These are phyloP conservation scores for Athrips mouffetella DNA, from an alignment of 2,888 invertebrate genomes.

Conservation along the genomic window DNA sequence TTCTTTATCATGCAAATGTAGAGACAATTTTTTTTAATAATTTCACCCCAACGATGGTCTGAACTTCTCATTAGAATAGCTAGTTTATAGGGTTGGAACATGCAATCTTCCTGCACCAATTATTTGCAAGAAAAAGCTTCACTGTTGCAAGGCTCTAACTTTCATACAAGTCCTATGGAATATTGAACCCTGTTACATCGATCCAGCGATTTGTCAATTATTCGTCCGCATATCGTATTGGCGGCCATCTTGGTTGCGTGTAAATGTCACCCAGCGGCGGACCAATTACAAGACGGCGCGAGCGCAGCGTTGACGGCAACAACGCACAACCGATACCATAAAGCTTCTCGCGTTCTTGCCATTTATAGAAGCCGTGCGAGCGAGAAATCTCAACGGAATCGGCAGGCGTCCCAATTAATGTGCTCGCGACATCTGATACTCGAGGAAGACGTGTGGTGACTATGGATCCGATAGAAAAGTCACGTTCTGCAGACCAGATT, in stretches of 20 bases:
- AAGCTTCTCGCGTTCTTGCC: constrained; percentile 67
- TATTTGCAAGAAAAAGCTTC: constrained; percentile 17
- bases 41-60: too few relatives aligned
- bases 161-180: too few relatives aligned
- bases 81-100: constrained; percentile 11
- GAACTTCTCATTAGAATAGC: constrained; percentile 7
- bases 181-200: neutral
- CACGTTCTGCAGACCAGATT: constrained; percentile 7
- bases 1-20: too few relatives aligned
- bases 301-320: constrained; percentile 66
- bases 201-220: constrained; percentile 70
- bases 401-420: constrained; percentile 71
- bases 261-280: constrained; percentile 71
- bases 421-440: constrained; percentile 55
- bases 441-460: constrained; percentile 25
- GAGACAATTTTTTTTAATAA: neutral
- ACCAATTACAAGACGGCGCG: constrained; percentile 73
- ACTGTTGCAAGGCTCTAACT: too few relatives aligned
- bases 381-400: constrained; percentile 55
- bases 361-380: constrained; percentile 61
- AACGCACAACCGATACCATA: constrained; percentile 70
- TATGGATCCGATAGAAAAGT: constrained; percentile 15
- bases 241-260: constrained; percentile 71
- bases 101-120: constrained; percentile 14
- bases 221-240: constrained; percentile 61